Base-by-base conservation (phyloP, 2,888 invertebrate genomes). In the Nemoura dubitans region DNA sequence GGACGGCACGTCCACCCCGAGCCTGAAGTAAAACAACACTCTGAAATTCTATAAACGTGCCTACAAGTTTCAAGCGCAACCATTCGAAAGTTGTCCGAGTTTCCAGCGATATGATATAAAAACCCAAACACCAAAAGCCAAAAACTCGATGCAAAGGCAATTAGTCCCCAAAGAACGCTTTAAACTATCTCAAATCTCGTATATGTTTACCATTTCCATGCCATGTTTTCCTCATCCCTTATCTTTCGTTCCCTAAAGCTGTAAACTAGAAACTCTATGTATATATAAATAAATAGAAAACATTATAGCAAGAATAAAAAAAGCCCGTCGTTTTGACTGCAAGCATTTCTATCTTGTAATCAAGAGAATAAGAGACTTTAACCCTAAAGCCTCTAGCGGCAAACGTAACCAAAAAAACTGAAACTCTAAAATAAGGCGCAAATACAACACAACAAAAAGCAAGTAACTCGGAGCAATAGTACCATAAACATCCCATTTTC, bases 171-270 rank as follows among this genome's bases (percentile, higher is more conserved):
- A 59, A 21, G 59, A 59, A 59, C 59, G 59, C 59, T 59, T 59
- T 59, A 7, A 3, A 21, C 16, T 59, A 59, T 59, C 59, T 59
- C 1, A 59, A 59, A 59, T 59, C 59, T 59, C 21, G 59, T 59
- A 59, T 59, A 59, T 59, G 59, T 59, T 59, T 59, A 59, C 59
- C 59, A 59, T 59, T 59, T 59, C 59, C 59, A 59, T 59, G 59
- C 16, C 59, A 59, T 78, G 78, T 78, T 28, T 78, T 78, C n/a
- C 28, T 27, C 78, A 78, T 27, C 28, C 78, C 28, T 27, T 27
- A 78, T 26, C 78, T 78, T 10, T 78, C 78, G n/a, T 27, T n/a
- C 78, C 78, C 10, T 14, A 81, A 81, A 81, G 28, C 81, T 30
- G 28, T 81, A 81, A 28, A 81, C 81, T 30, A 6, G 28, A 81